Base-by-base conservation (phyloP, 2,113 vertebrate species). In the Empidonax traillii region DNA sequence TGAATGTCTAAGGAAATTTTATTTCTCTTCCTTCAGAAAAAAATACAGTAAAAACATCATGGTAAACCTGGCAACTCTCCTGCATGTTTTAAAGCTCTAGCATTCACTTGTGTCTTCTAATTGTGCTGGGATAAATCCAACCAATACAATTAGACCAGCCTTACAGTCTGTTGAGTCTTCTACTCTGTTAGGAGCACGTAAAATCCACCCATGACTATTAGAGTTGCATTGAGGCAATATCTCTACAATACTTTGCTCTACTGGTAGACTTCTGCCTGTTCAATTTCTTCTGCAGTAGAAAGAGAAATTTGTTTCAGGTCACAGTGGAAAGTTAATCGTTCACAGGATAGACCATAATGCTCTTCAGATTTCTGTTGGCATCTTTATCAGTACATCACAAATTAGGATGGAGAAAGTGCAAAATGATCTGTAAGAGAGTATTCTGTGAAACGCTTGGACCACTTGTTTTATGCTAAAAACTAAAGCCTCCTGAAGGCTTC, bases 211-310 rank as follows among this genome's bases (percentile, higher is more conserved):
- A 5, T 24, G 24, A 41, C 41, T 59, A 21, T 44, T 20, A 68
- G 78, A 73, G n/a, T 10, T 73, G 21, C 49, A 79, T 7, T 44
- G 35, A 55, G 52, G 30, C 56, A 89, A 31, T 37, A 82, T 69
- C 22, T 39, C 51, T 52, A 23, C 37, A 83, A 8, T 43, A 72
- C 31, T 78, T 41, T 13, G 19, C 41, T 47, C 3, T 79, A 8
- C 7, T 14, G 16, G 37, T 55, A 44, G n/a, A n/a, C 4, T 82
- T 72, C 41, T 66, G 46, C n/a, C 59, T 28, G 6, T 69, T 46
- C 0, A 0, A 25, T 37, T n/a, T 73, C 63, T 39, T 69, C n/a
- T 53, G 25, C 37, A 59, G 67, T 2, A 83, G 23, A 44, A 51
- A 87, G 6, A 12, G n/a, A 79, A 43, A 28, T 23, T 62, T 78